Evolutionary conservation across 2,888 invertebrate genomes (phyloP).

Genomic region (Cephus spinipes): DNA sequence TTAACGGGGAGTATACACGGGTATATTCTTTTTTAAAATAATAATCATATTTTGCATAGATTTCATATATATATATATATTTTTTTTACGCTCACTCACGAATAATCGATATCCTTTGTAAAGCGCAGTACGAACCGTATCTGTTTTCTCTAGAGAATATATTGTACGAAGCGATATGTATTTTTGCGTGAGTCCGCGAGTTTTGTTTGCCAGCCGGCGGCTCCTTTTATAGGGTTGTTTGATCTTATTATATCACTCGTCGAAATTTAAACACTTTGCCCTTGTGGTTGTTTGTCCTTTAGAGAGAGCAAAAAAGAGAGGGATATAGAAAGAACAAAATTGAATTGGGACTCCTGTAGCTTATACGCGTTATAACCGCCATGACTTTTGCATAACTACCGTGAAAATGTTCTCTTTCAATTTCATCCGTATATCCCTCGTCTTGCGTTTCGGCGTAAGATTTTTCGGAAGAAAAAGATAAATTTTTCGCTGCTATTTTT

Average conservation of each 20-base stretch:
- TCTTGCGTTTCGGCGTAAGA: not conserved
- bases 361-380: not conserved
- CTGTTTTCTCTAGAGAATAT: not conserved
- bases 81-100: not conserved
- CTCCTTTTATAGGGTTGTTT: slow-evolving; percentile 57
- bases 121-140: not conserved
- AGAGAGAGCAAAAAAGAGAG: not conserved
- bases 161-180: slow-evolving; percentile 40
- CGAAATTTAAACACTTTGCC: slow-evolving; percentile 61
- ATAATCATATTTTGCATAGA: not conserved
- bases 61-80: not conserved
- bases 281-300: slow-evolving; percentile 29
- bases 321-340: not conserved
- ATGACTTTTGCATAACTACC: not conserved
- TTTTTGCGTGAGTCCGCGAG: slow-evolving; percentile 38
- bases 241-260: slow-evolving; percentile 65
- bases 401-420: not conserved
- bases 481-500: not conserved
- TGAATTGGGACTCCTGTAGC: not conserved
- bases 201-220: slow-evolving; percentile 47
- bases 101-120: not conserved
- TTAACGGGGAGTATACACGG: not conserved
- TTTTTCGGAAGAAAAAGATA: not conserved
- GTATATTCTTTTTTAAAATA: too few species aligned
- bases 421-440: not conserved